A percentile compares a stretch with the other conserved stretches of the same genome.
Evolutionary conservation across 2,888 invertebrate species (phyloP).

Genomic region (Neoascia interrupta): DNA sequence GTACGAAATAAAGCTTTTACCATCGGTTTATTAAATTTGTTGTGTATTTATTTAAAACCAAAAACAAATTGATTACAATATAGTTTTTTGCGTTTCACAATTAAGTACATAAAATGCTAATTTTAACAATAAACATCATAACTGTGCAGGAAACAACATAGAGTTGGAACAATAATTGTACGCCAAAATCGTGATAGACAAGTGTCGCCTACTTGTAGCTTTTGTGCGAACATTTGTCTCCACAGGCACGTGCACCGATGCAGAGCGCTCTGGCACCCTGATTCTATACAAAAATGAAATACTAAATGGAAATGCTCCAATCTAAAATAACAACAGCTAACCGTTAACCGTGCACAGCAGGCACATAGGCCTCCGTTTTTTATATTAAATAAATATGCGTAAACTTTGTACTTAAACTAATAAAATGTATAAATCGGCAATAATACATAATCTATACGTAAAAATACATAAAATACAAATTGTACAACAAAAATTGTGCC

Average conservation of each 20-base stretch:
- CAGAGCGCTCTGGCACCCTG: not conserved
- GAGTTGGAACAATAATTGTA: conserved; percentile 43
- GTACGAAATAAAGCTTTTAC: not conserved
- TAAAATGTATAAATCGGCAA: conserved; percentile 57
- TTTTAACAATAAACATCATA: conserved; percentile 46
- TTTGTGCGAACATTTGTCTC: conserved; percentile 15
- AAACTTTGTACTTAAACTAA: conserved; percentile 57
- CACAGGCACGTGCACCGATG: conserved; percentile 24
- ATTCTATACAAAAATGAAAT: conserved; percentile 1
- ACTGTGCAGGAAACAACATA: conserved; percentile 61
- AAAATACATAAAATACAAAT: conserved; percentile 54
- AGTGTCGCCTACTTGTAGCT: conserved; percentile 2
- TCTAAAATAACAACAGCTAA: conserved; percentile 50
- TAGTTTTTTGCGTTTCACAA: conserved; percentile 23
- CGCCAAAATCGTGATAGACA: not conserved
- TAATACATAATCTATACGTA: conserved; percentile 32
- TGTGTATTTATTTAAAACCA: conserved; percentile 57
- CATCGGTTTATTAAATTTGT: conserved; percentile 7
- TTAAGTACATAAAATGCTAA: conserved; percentile 64
- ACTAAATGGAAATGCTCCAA: conserved; percentile 15
- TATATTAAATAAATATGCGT: conserved; percentile 41
- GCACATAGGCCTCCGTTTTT: conserved; percentile 1
- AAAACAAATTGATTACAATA: conserved; percentile 28
- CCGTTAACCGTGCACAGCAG: conserved; percentile 1
- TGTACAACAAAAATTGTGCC: conserved; percentile 59